Percentiles rank a stretch among this genome's conserved stretches.
Conservation (phyloP, 2,113 vertebrate genomes). For the Tragelaphus imberbis region DNA sequence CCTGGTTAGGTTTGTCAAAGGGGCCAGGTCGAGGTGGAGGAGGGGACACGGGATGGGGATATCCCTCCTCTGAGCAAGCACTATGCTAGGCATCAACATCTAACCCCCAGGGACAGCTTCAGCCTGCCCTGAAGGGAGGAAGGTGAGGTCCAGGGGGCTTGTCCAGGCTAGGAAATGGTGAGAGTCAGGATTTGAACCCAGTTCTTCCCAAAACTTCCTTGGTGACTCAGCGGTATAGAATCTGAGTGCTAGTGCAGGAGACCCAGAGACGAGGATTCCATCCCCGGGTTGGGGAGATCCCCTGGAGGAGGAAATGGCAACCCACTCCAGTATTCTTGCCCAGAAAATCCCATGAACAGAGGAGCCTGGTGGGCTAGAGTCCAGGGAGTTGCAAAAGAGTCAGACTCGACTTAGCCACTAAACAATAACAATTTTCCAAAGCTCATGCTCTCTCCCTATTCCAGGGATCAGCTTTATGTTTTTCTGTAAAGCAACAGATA, state of each 20-base stretch:
- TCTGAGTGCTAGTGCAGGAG: background rate
- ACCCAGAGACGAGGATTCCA: background rate
- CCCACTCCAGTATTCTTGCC: background rate
- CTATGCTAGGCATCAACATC: background rate
- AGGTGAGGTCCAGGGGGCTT: fast-evolving
- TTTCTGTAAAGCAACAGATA: background rate
- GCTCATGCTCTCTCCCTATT: background rate
- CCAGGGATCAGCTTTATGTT: background rate
- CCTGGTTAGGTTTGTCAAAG: background rate
- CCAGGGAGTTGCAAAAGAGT: background rate
- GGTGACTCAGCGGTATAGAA: background rate
- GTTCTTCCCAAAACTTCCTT: background rate
- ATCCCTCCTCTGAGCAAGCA: background rate
- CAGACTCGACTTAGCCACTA: background rate
- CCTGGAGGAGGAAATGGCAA: background rate
- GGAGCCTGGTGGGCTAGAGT: background rate
- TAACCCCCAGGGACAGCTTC: background rate
- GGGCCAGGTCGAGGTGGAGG: too few relatives aligned
- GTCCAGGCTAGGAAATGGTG: background rate
- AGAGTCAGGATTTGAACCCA: background rate
- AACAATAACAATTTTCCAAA: background rate
- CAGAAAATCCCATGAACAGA: background rate
- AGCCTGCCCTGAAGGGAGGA: background rate
- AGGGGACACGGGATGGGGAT: fast-evolving
- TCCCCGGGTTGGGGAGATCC: background rate